Evolutionary conservation across 2,797 vertebrate species (phyloP).

Genomic region (Taeniopygia guttata): DNA sequence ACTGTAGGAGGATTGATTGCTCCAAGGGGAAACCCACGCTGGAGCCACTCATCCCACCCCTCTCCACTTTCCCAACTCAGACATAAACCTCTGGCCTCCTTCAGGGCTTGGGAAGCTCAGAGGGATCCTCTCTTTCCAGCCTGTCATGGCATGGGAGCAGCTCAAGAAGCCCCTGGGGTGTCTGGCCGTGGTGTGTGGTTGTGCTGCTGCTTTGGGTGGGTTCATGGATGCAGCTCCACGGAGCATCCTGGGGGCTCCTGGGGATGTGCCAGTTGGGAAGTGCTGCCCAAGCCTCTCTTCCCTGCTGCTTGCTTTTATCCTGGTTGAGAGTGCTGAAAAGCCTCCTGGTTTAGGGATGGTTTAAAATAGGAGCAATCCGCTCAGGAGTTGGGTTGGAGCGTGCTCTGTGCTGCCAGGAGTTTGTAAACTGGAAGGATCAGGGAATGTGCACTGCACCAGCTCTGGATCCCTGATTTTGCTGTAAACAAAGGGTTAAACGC

Average conservation of each 20-base stretch:
- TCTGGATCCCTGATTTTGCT: not conserved
- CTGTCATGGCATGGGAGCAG: not conserved
- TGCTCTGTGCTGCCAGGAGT: not conserved
- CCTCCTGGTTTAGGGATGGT: not conserved
- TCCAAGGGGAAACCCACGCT: not conserved
- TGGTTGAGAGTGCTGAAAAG: not conserved
- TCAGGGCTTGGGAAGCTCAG: not conserved
- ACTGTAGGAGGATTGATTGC: not conserved
- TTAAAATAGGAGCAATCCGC: not conserved
- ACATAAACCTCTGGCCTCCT: not conserved
- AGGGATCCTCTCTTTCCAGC: not conserved
- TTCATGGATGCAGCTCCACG: not conserved
- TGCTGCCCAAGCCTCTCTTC: not conserved
- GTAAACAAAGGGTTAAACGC: not conserved
- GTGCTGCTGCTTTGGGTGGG: not conserved
- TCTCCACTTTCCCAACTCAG: accelerated
- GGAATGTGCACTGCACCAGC: not conserved
- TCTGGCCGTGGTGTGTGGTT: not conserved
- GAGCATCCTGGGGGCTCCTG: not conserved
- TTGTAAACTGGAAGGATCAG: conserved; percentile 3
- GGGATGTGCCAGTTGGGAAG: not conserved
- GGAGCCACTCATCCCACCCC: not conserved
- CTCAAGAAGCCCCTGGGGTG: not conserved
- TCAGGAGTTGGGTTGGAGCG: not conserved
- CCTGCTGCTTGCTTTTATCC: not conserved